Conservation (phyloP, 1,140 invertebrate genomes). For the Drosophila ananassae region DNA sequence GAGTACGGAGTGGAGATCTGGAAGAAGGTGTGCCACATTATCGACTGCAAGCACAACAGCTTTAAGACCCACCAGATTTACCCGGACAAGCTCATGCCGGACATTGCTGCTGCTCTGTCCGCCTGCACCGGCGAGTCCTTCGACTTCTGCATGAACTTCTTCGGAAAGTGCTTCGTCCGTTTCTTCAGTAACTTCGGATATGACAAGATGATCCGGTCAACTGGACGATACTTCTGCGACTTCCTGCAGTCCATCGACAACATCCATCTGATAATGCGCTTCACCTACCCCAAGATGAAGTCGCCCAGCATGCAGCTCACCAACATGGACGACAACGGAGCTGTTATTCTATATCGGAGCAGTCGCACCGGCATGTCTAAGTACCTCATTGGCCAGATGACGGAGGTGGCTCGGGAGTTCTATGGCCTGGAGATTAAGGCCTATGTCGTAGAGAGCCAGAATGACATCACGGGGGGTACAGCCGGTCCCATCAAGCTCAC, state of each 20-base stretch:
- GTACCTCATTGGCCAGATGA: conserved; percentile 93
- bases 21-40: conserved; percentile 89
- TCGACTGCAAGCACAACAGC: conserved; percentile 88
- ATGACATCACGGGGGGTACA: conserved; percentile 82
- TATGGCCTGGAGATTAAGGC: conserved; percentile 90
- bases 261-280: conserved; percentile 94
- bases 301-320: conserved; percentile 95
- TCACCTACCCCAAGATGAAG: conserved; percentile 95
- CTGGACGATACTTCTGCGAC: conserved; percentile 93
- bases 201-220: conserved; percentile 92
- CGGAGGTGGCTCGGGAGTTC: conserved; percentile 91
- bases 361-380: conserved; percentile 91
- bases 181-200: conserved; percentile 95
- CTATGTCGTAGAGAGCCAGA: conserved; percentile 87
- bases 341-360: conserved; percentile 92
- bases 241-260: conserved; percentile 95
- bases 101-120: conserved; percentile 88
- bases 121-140: conserved; percentile 84
- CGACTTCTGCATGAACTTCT: conserved; percentile 93
- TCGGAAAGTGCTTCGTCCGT: conserved; percentile 94
- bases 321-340: conserved; percentile 90
- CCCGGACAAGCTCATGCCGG: conserved; percentile 91
- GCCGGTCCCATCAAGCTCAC: conserved; percentile 77
- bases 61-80: conserved; percentile 94
- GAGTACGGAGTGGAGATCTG: conserved; percentile 93